Evolutionary conservation across 2,888 invertebrate species (phyloP), one percentile per base, ranked within the genome.

Genomic region (Acrocera orbiculus): DNA sequence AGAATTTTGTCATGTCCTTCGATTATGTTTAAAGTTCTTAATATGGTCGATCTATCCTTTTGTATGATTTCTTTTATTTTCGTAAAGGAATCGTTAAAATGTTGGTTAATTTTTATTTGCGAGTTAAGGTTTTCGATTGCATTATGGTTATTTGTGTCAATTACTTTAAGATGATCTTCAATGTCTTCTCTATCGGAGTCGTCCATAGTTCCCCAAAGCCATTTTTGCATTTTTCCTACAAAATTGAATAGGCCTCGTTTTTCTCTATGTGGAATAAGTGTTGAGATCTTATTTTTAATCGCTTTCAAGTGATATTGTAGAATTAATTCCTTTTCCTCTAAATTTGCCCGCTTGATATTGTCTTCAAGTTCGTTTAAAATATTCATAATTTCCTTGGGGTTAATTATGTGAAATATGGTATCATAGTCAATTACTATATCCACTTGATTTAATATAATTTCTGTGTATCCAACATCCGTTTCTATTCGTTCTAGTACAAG

Each of bases 161-260:
- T 27, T 16, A 27, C 30, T 5, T 30, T 37, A 14, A 31, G 16
- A 31, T 37, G 31, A 5, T 28, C 24, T 27, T 30, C 23, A n/a
- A 32, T 34, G 31, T 27, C 23, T 11, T 24, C 16, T 4, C 24
- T 15, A 19, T 28, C 34, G 3, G 3, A 1, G 2, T 28, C 22
- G n/a, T 27, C 23, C 34, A 28, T 37, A 6, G 32, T 36, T 9
- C 36, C 32, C 9, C 13, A 36, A 13, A 36, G 36, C 28, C 32
- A 33, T 20, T 32, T 36, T 2, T 28, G 16, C 9, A 25, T 11
- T 6, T 16, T 34, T 8, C 28, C 34, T 8, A 34, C 14, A 9
- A 28, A 16, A 24, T 34, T 34, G 5, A 34, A 5, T 13, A 34
- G 9, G 28, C 34, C 34, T 28, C 34, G 20, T 11, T 22, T 34